Conservation (phyloP, 2,797 vertebrate species). For the Poecilia velifera region DNA sequence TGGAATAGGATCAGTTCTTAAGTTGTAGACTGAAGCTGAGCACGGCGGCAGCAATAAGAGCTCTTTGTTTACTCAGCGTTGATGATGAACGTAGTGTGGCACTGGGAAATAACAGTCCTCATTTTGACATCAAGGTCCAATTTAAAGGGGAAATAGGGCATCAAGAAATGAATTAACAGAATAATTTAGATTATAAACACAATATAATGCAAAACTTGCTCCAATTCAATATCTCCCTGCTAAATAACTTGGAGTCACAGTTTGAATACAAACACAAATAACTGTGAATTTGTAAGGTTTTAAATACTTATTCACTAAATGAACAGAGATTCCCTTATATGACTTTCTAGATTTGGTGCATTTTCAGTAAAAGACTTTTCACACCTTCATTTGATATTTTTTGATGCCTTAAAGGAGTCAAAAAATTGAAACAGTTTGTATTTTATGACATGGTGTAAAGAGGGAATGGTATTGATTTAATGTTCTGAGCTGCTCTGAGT, state of each 20-base stretch:
- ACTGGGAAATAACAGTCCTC: conserved; percentile 72
- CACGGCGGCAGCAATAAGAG: conserved; percentile 32
- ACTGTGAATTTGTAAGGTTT: not conserved
- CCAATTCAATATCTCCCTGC: not conserved
- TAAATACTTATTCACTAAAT: not conserved
- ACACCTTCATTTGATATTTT: conserved; percentile 14
- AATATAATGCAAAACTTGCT: conserved; percentile 33
- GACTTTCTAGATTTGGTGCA: not conserved
- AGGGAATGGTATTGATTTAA: conserved; percentile 25
- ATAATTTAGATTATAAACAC: conserved; percentile 63
- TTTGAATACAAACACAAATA: conserved; percentile 26
- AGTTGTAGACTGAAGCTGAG: conserved; percentile 45
- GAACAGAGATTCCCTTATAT: not conserved
- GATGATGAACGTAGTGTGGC: conserved; percentile 75
- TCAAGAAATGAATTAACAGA: conserved; percentile 65
- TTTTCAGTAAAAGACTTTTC: not conserved
- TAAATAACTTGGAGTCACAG: conserved; percentile 1
- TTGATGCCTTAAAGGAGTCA: conserved; percentile 9
- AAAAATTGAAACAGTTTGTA: not conserved
- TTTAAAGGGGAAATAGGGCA: conserved; percentile 75
- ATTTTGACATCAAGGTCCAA: conserved; percentile 75
- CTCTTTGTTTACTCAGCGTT: conserved; percentile 71
- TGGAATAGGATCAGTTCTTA: conserved; percentile 55
- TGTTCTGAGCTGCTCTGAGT: conserved; percentile 16
- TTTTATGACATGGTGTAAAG: conserved; percentile 3